These are phyloP conservation scores for Heterocephalus glaber DNA, from an alignment of 2,113 vertebrate species.

Conservation along the genomic window DNA sequence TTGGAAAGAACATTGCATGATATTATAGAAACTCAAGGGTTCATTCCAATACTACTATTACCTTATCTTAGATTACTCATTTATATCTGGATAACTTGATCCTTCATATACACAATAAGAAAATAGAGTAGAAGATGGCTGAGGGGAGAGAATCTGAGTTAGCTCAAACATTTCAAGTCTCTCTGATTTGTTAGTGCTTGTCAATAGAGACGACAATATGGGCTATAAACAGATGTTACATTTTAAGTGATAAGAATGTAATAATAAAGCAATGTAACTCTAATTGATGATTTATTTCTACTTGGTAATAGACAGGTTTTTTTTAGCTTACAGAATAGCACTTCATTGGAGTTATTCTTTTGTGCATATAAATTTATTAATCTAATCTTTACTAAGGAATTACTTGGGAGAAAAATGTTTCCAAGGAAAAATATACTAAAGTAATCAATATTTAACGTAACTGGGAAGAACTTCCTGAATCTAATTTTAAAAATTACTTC, in stretches of 20 bases:
- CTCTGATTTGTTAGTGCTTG: neutral
- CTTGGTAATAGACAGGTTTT: neutral
- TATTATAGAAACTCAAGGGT: neutral
- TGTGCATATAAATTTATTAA: neutral
- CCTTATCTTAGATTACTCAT: neutral
- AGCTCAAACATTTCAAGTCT: neutral
- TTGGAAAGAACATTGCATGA: neutral
- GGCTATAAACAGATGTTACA: neutral
- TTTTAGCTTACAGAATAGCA: neutral
- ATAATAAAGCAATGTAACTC: neutral
- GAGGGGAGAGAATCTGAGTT: neutral
- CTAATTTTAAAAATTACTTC: constrained; percentile 43
- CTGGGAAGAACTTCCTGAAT: constrained; percentile 29
- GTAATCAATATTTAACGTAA: constrained; percentile 11
- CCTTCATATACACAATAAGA: neutral
- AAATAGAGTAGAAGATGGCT: neutral
- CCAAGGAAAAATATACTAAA: neutral
- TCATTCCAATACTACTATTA: neutral
- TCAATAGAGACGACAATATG: neutral
- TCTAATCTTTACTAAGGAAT: constrained; percentile 30
- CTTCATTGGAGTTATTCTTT: constrained; percentile 25
- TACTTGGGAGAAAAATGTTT: neutral
- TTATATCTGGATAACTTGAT: neutral
- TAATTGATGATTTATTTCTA: neutral
- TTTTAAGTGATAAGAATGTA: neutral